Base-by-base conservation (phyloP, 2,797 vertebrate genomes). In the Cetoscarus ocellatus region DNA sequence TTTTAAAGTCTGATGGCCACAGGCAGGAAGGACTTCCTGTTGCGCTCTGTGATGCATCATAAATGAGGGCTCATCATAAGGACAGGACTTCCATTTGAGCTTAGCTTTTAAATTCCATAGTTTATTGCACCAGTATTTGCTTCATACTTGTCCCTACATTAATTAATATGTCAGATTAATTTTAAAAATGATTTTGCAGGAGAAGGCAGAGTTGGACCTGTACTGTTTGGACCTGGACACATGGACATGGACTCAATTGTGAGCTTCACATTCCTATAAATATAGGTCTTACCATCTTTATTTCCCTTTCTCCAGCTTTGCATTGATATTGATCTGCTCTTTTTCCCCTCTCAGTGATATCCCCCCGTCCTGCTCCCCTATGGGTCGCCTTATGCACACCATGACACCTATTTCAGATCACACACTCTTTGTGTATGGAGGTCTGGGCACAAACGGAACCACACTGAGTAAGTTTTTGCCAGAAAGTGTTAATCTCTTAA, bases 191-290 rank as follows among this genome's bases (percentile, higher is more conserved):
- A 73, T 44, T 75, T 70, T 75, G 58, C 92, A 99, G 98, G 96
- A 98, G 93, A 95, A 90, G 0, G 88, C 91, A 17, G 93, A 93
- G 88, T 92, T 97, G 91, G 97, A 98, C 89, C 88, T 99, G 78
- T 96, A 96, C 91, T 96, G 92, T 87, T 92, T 99, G 75, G 96
- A 98, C 88, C 92, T 99, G 88, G 95, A 96, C 15, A 95, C 94
- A 19, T 99, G 97, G 97, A 95, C 91, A 48, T 99, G 98, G 98
- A 97, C 95, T 81, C 93, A 93, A 86, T 91, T 96, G 98, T 99
- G 93, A 93, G 84, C 51, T 6, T 15, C 27, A 2, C 27, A 27
- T 27, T 27, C 27, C 27, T 27, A 27, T 27, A 27, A 27, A 27
- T 27, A 27, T 27, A 27, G 27, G 2, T 27, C 27, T 27, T 27